These are phyloP conservation scores for Ladona fulva DNA, from an alignment of 1,140 invertebrate species.

Conservation along the genomic window DNA sequence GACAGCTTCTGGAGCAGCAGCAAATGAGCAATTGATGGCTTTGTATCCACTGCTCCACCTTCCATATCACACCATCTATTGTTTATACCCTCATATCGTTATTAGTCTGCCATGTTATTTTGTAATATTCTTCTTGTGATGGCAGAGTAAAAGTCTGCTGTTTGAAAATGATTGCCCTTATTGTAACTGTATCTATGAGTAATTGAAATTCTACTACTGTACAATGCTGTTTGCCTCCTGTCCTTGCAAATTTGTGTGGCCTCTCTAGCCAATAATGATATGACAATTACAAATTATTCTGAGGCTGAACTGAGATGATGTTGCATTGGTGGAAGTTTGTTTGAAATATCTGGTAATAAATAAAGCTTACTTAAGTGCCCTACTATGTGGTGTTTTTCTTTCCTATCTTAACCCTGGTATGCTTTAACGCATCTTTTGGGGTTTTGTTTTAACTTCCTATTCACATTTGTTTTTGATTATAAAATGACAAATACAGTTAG, in stretches of 20 bases:
- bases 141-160: neutral
- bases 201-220: slow-evolving; percentile 7
- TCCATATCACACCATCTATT: slow-evolving; percentile 3
- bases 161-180: neutral
- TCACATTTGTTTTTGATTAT: too few relatives aligned
- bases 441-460: too few relatives aligned
- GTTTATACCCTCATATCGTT: slow-evolving; percentile 7
- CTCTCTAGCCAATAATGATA: neutral
- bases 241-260: neutral
- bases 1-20: neutral
- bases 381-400: too few relatives aligned
- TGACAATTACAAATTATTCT: slow-evolving; percentile 12
- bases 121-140: neutral
- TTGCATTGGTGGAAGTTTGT: slow-evolving; percentile 17
- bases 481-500: too few relatives aligned
- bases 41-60: neutral
- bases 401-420: too few relatives aligned
- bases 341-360: slow-evolving; percentile 13
- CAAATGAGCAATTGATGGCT: neutral
- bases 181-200: slow-evolving; percentile 6
- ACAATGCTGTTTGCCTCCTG: slow-evolving; percentile 7
- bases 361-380: slow-evolving; percentile 16
- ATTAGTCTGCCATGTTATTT: neutral
- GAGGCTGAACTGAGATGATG: slow-evolving; percentile 13
- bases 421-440: too few relatives aligned